Evolutionary conservation across 2,113 vertebrate genomes (phyloP).

Genomic region (Toxotes jaculatrix): DNA sequence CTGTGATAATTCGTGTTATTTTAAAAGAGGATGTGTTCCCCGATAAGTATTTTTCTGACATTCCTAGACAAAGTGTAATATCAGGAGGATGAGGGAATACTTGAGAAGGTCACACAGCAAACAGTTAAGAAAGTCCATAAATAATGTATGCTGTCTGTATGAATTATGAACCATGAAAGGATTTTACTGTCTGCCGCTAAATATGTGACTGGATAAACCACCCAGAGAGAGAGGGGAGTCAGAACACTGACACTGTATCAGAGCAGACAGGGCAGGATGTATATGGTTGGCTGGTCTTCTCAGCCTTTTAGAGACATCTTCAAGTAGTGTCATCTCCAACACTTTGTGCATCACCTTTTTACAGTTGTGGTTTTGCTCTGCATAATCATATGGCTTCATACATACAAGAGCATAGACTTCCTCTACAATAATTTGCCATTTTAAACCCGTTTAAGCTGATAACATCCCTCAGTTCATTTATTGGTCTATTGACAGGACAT

Average conservation of each 20-base stretch:
- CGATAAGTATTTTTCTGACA: slow-evolving; percentile 31
- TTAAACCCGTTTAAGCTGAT: not conserved
- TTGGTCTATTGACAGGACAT: not conserved
- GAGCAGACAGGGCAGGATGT: slow-evolving; percentile 18
- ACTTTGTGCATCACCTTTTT: slow-evolving; percentile 22
- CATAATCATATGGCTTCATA: not conserved
- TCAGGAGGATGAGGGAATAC: slow-evolving; percentile 21
- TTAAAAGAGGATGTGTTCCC: not conserved
- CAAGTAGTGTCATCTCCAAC: not conserved
- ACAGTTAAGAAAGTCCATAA: slow-evolving; percentile 77
- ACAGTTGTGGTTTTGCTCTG: slow-evolving; percentile 10
- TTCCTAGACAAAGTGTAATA: slow-evolving; percentile 38
- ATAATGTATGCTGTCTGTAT: slow-evolving; percentile 80
- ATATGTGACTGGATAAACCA: slow-evolving; percentile 70
- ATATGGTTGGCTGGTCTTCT: slow-evolving; percentile 25
- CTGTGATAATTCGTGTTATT: not conserved
- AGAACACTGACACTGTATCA: slow-evolving; percentile 18
- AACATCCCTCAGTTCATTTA: not conserved
- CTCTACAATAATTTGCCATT: not conserved
- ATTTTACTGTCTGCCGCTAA: slow-evolving; percentile 78
- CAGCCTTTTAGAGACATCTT: slow-evolving; percentile 14
- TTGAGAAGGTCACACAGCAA: slow-evolving; percentile 76
- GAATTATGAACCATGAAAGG: slow-evolving; percentile 83
- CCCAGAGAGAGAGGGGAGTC: slow-evolving; percentile 33
- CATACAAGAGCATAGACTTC: not conserved